A percentile compares a stretch with the other conserved stretches of the same genome.
These are phyloP conservation scores for Amia ocellicauda DNA, from an alignment of 2,113 vertebrate genomes.

Conservation along the genomic window DNA sequence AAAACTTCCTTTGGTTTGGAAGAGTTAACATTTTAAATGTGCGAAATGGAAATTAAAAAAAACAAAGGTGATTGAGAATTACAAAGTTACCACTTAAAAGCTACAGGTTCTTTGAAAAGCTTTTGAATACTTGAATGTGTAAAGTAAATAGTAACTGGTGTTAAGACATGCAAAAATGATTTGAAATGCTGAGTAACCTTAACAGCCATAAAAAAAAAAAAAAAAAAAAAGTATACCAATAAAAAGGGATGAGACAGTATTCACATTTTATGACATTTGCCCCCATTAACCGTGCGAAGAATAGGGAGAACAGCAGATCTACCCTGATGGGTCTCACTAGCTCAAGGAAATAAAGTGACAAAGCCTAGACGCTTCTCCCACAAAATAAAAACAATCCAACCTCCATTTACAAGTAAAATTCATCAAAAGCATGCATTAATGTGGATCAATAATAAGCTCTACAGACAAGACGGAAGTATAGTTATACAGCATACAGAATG, in stretches of 20 bases:
- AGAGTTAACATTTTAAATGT: constrained; percentile 29
- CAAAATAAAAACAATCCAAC: constrained; percentile 2
- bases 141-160: constrained; percentile 48
- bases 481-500: constrained; percentile 11
- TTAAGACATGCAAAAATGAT: constrained; percentile 75
- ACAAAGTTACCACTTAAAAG: constrained; percentile 36
- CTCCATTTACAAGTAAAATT: constrained; percentile 7
- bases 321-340: constrained; percentile 2
- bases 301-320: constrained; percentile 6
- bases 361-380: too few relatives aligned
- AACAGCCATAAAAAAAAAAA: constrained; percentile 1
- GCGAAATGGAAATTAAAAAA: too few relatives aligned
- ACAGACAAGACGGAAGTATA: constrained; percentile 1
- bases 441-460: neutral
- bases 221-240: constrained; percentile 43
- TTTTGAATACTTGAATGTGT: constrained; percentile 45
- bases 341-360: constrained; percentile 11
- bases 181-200: constrained; percentile 52
- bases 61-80: too few relatives aligned
- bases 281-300: neutral
- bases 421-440: constrained; percentile 8
- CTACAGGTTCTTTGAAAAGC: constrained; percentile 62
- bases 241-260: constrained; percentile 69
- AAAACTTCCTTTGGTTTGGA: constrained; percentile 32
- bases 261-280: constrained; percentile 51